Evolutionary conservation across 2,888 invertebrate species (phyloP).

Genomic region (Suillia variegata): DNA sequence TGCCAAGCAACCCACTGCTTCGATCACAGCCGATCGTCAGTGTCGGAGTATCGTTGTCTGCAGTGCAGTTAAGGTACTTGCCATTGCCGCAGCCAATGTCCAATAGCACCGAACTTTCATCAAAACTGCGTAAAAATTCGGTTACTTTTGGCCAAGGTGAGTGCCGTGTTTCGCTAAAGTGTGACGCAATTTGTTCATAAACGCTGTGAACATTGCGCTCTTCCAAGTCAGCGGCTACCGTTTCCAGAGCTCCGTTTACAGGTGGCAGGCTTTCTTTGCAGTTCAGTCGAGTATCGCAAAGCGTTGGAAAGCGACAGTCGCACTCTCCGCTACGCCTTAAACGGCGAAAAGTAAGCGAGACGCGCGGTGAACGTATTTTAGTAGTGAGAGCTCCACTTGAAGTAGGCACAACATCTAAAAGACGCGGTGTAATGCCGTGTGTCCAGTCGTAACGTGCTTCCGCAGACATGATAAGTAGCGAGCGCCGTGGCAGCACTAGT

Average conservation of each 20-base stretch:
- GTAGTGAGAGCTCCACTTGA: conserved; percentile 64
- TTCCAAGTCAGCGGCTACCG: conserved; percentile 70
- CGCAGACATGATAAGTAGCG: conserved; percentile 79
- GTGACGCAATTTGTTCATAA: conserved; percentile 91
- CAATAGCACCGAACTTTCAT: conserved; percentile 73
- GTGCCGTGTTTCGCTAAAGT: conserved; percentile 94
- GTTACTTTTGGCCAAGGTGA: conserved; percentile 92
- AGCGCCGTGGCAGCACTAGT: conserved; percentile 72
- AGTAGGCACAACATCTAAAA: conserved; percentile 74
- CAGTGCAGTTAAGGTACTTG: conserved; percentile 76
- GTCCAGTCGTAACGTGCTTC: conserved; percentile 84
- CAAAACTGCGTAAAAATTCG: conserved; percentile 74
- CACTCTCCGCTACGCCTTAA: conserved; percentile 67
- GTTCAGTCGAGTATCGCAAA: conserved; percentile 69
- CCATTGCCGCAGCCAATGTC: conserved; percentile 99
- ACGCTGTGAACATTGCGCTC: conserved; percentile 81
- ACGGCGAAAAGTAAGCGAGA: conserved; percentile 86
- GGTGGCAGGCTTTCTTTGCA: conserved; percentile 13
- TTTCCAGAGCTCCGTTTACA: conserved; percentile 54
- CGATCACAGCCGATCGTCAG: conserved; percentile 81
- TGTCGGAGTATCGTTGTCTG: no score
- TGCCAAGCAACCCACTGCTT: conserved; percentile 70
- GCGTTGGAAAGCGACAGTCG: conserved; percentile 67
- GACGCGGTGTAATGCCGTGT: conserved; percentile 85
- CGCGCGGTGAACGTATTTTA: conserved; percentile 65